Conservation (phyloP, 1,140 invertebrate genomes). For the Micrasema longulum region DNA sequence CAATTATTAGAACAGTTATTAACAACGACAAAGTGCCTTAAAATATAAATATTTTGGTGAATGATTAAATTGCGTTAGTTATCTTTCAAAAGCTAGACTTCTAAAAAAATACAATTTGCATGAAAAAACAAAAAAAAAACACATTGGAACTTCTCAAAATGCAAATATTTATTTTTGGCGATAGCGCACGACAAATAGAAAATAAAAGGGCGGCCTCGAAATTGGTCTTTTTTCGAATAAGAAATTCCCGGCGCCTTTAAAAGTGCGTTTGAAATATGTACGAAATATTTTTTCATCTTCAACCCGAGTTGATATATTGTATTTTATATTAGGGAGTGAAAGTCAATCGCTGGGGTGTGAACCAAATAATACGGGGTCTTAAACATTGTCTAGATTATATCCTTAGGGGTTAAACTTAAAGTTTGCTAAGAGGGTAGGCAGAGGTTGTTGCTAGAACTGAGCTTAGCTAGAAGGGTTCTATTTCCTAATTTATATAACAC, state of each 20-base stretch:
- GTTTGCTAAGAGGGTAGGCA: slow-evolving; percentile 39
- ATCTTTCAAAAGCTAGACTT: no score
- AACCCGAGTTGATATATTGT: slow-evolving; percentile 14
- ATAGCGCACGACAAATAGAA: no score
- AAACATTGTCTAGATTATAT: slow-evolving; percentile 48
- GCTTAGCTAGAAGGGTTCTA: slow-evolving; percentile 18
- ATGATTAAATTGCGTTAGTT: no score
- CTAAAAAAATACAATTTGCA: no score
- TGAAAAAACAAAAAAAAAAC: no score
- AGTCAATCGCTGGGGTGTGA: slow-evolving; percentile 49
- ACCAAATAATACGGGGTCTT: slow-evolving; percentile 44
- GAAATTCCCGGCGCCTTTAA: not conserved
- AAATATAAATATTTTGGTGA: no score
- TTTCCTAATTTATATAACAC: slow-evolving; percentile 38
- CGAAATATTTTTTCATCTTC: slow-evolving; percentile 8
- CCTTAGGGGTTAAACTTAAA: slow-evolving; percentile 32
- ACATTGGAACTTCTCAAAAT: no score
- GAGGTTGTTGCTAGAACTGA: not conserved
- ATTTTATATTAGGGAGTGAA: slow-evolving; percentile 38
- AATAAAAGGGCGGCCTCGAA: no score
- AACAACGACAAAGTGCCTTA: no score
- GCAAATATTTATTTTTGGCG: no score
- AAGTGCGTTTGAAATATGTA: not conserved
- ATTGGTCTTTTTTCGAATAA: no score
- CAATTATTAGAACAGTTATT: no score